Base-by-base conservation (phyloP, 2,888 invertebrate genomes). In the Hypomecis atomaria region DNA sequence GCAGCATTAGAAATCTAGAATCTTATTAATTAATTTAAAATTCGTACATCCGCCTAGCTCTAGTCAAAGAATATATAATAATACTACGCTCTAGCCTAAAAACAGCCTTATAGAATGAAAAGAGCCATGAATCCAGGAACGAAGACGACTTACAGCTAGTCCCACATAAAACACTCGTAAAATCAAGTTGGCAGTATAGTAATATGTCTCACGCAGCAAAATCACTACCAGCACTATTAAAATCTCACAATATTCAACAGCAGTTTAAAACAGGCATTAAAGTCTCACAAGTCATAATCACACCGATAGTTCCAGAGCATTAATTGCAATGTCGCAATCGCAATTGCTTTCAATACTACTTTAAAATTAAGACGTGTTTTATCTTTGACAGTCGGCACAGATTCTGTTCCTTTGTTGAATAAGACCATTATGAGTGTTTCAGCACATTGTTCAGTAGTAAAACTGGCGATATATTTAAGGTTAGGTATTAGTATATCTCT, bases 321-420 rank as follows among this genome's bases (percentile, higher is more conserved):
- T 77, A 82, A 82, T 81, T 73, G 78, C 75, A 68, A 76, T 87
- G 82, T 83, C 75, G 84, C 80, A 86, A 87, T 78, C 69, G 65
- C 71, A 74, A 78, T 77, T 75, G 75, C 74, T 77, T 75, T 74
- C 75, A 76, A 79, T 76, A 75, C 77, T 69, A 73, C 73, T 74
- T 76, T 72, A 71, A 79, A 79, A 77, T 72, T 71, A 73, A 65
- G 77, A 81, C 77, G 78, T 78, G 78, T 78, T 78, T 77, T 82
- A 82, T 80, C 78, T 75, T 66, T 66, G 82, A 84, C 81, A 79
- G 78, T 71, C 67, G 66, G 65, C 72, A 69, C 70, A 67, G 60
- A 64, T 66, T 59, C 74, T 70, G 73, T 70, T 66, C 69, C 71
- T 64, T 76, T 74, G 74, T 70, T 71, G 70, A 74, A 70, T 66